Base-by-base conservation (phyloP, 2,888 invertebrate genomes). In the Heliconius cydno region DNA sequence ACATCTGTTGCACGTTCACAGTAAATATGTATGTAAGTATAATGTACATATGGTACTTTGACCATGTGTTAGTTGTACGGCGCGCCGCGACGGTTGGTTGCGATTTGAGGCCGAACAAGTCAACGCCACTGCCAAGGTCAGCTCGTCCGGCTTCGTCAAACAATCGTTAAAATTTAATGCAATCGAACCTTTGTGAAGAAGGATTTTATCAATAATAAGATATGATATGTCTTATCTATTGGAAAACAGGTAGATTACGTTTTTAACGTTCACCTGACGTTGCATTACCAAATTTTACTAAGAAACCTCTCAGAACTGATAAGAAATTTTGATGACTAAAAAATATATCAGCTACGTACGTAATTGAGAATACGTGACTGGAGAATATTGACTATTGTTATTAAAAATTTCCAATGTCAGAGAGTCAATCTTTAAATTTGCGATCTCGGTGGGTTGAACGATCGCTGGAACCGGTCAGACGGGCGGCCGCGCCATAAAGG, bases 51-150 rank as follows among this genome's bases (percentile, higher is more conserved):
- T 73, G 76, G 71, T 76, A 78, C 77, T 71, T 70, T 80, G 84
- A 83, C 84, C 85, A 88, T 87, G 87, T 89, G 87, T 85, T 85
- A 85, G 22, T 46, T 46, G 86, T 87, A 88, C 87, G 82, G 76
- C 81, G 82, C 83, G 81, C 71, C 81, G 79, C 80, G 83, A 73
- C 83, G 83, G 83, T 81, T 79, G 87, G 90, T 87, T 88, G 89
- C 88, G 90, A 91, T 92, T 92, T 90, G 89, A 91, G 91, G 91
- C 84, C 84, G 81, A 86, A 83, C 87, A 88, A 93, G 94, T 94
- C 94, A 94, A 93, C 92, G 94, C 90, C 93, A 91, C 88, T 88
- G 90, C 88, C 94, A 94, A 94, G 94, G 94, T 90, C 94, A 87
- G 70, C 82, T 84, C 87, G 89, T 86, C 87, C 90, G 89, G 85